These are phyloP conservation scores for Alethe castanea DNA, from an alignment of 2,113 vertebrate species.

Conservation along the genomic window DNA sequence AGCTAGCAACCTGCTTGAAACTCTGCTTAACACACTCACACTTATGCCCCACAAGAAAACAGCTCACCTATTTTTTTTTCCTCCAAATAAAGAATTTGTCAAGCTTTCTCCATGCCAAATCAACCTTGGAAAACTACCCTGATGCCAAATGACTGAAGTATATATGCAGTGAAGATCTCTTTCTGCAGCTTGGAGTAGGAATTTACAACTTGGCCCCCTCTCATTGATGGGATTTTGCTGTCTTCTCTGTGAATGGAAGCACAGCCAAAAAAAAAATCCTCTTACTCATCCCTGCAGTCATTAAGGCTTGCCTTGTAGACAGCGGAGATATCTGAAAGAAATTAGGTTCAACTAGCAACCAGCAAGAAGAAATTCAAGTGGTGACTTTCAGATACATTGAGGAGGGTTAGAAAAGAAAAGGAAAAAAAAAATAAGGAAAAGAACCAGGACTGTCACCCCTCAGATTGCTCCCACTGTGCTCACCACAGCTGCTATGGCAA, in stretches of 20 bases:
- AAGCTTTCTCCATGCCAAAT: neutral
- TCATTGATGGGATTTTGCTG: neutral
- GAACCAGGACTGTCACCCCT: fast-evolving
- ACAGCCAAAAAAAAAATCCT: neutral
- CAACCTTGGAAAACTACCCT: neutral
- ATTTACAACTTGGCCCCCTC: neutral
- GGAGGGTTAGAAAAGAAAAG: neutral
- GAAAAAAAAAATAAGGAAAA: neutral
- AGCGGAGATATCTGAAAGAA: neutral
- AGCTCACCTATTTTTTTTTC: neutral
- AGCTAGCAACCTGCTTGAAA: neutral
- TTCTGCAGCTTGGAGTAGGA: neutral
- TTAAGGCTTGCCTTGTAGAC: neutral
- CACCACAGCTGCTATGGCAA: neutral
- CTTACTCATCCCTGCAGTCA: neutral
- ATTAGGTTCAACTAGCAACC: neutral
- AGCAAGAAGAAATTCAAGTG: neutral
- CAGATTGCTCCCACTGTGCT: neutral
- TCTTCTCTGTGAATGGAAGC: neutral
- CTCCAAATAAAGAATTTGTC: neutral
- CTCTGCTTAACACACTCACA: neutral
- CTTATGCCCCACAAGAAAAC: neutral
- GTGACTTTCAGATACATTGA: neutral
- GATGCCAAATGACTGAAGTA: neutral
- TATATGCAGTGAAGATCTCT: neutral